A percentile compares a stretch with the other conserved stretches of the same genome.
Evolutionary conservation across 2,113 vertebrate genomes (phyloP).

Genomic region (Glaucomys volans): DNA sequence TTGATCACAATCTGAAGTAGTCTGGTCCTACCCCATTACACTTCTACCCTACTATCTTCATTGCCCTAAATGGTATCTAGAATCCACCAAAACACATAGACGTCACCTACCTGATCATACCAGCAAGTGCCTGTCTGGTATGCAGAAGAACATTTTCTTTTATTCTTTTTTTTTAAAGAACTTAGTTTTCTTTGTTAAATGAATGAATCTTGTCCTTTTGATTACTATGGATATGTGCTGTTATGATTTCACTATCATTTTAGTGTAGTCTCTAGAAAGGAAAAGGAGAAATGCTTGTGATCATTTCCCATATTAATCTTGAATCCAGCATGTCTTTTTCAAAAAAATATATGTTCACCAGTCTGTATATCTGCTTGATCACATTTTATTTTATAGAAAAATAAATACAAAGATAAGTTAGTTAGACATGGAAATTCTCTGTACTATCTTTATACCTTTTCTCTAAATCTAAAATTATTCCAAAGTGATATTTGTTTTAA

Average conservation of each 20-base stretch:
- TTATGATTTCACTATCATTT: neutral
- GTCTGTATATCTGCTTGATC: constrained; percentile 12
- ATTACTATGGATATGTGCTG: neutral
- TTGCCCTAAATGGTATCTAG: neutral
- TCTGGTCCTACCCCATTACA: neutral
- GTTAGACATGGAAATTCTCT: neutral
- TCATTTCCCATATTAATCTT: neutral
- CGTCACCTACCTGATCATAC: neutral
- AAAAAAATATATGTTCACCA: constrained; percentile 18
- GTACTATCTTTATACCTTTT: neutral
- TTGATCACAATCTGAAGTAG: neutral
- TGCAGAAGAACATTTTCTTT: neutral
- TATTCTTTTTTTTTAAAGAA: no score
- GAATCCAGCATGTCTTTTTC: neutral
- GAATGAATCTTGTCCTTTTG: neutral
- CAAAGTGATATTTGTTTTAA: constrained; percentile 16
- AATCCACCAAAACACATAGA: neutral
- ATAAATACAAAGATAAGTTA: constrained; percentile 13
- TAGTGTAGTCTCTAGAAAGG: neutral
- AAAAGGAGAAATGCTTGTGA: neutral
- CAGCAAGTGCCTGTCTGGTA: neutral
- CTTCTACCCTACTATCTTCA: neutral
- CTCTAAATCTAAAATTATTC: constrained; percentile 54
- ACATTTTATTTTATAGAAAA: constrained; percentile 58
- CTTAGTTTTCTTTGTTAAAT: neutral